These are phyloP conservation scores for Mizuhopecten yessoensis DNA, from an alignment of 1,140 invertebrate species.

Conservation along the genomic window DNA sequence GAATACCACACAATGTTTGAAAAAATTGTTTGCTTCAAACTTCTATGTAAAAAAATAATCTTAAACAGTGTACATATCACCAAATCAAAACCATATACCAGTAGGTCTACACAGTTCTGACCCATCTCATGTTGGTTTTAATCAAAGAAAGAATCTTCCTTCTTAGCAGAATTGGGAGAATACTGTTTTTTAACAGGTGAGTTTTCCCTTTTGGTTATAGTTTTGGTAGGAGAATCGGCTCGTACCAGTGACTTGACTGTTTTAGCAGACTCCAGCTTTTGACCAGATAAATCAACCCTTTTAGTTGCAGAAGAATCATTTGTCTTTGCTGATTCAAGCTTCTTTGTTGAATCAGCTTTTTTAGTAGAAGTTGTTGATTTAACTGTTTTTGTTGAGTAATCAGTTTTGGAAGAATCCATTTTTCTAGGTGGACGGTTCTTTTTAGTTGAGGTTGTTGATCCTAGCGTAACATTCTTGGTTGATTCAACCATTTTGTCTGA, in stretches of 20 bases:
- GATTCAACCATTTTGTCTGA: background rate
- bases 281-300: background rate
- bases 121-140: background rate
- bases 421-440: background rate
- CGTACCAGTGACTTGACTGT: constrained; percentile 1
- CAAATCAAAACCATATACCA: too few species aligned
- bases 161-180: background rate
- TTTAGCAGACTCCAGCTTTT: background rate
- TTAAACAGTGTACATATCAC: too few species aligned
- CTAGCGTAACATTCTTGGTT: background rate
- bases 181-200: background rate
- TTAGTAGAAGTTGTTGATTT: background rate
- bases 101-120: too few species aligned
- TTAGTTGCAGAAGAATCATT: background rate
- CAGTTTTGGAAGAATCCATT: constrained; percentile 32
- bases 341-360: background rate
- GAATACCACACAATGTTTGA: too few species aligned
- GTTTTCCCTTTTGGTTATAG: constrained; percentile 21
- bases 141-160: background rate
- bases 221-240: constrained; percentile 1
- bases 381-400: background rate
- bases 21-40: too few species aligned
- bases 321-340: background rate
- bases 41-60: too few species aligned
- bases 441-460: constrained; percentile 29